These are phyloP conservation scores for Crematogaster levior DNA, from an alignment of 2,888 invertebrate genomes.

Conservation along the genomic window DNA sequence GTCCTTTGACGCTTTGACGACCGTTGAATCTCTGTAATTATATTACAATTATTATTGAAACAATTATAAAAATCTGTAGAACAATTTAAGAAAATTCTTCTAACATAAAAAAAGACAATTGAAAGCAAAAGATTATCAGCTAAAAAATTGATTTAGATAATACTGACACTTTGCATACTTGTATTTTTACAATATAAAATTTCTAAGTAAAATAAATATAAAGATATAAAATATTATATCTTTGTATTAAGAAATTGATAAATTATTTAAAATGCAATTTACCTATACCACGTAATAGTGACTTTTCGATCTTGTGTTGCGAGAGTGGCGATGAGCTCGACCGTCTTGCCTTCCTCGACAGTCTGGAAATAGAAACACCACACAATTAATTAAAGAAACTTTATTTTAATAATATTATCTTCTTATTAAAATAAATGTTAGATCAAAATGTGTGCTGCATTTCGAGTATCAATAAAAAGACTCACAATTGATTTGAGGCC, in stretches of 20 bases:
- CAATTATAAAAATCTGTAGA: not conserved
- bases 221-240: no score
- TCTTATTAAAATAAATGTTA: not conserved
- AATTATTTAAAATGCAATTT: slow-evolving; percentile 74
- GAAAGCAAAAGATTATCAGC: not conserved
- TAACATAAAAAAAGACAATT: not conserved
- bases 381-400: not conserved
- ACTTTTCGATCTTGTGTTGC: slow-evolving; percentile 92
- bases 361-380: slow-evolving; percentile 84
- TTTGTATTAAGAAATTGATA: not conserved
- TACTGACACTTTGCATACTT: not conserved
- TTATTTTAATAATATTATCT: not conserved
- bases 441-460: not conserved
- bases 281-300: slow-evolving; percentile 95
- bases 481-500: slow-evolving; percentile 92
- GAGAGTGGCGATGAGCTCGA: slow-evolving; percentile 92
- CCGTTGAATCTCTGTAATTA: slow-evolving; percentile 87
- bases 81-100: not conserved
- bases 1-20: slow-evolving; percentile 92
- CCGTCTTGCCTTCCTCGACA: slow-evolving; percentile 91
- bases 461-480: slow-evolving; percentile 58
- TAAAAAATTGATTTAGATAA: not conserved
- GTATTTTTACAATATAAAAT: not conserved
- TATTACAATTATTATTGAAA: not conserved
- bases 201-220: not conserved